Conservation (phyloP, 1,140 invertebrate species). For the Zaprionus vittiger region DNA sequence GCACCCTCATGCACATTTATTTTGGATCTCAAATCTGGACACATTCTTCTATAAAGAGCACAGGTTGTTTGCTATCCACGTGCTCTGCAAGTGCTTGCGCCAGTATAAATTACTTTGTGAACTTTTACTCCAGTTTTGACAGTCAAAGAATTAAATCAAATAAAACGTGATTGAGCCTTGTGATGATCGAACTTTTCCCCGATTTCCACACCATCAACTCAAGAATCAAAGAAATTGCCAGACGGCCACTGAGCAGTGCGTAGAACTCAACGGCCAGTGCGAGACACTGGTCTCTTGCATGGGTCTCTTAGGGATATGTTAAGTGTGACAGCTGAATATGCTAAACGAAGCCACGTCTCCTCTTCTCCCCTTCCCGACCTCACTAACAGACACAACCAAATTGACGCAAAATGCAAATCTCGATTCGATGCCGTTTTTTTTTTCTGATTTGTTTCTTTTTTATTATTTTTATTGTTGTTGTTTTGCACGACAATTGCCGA, state of each 20-base stretch:
- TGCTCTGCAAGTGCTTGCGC: slow-evolving; percentile 33
- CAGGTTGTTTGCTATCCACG: slow-evolving; percentile 53
- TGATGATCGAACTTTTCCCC: slow-evolving; percentile 74
- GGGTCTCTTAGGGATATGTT: slow-evolving; percentile 54
- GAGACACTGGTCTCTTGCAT: neutral
- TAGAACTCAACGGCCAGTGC: neutral
- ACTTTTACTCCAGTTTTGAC: slow-evolving; percentile 77
- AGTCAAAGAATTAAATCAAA: slow-evolving; percentile 68
- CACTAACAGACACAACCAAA: slow-evolving; percentile 59
- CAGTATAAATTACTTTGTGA: slow-evolving; percentile 71
- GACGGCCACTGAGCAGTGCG: neutral
- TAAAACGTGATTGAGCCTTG: slow-evolving; percentile 64
- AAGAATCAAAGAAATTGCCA: slow-evolving; percentile 19
- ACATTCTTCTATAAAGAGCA: too few relatives aligned
- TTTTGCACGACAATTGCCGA: slow-evolving; percentile 57
- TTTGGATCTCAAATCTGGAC: slow-evolving; percentile 4
- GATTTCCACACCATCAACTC: slow-evolving; percentile 61
- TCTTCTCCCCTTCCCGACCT: neutral
- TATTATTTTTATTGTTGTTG: neutral
- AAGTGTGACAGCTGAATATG: slow-evolving; percentile 69
- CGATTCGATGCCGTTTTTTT: slow-evolving; percentile 15
- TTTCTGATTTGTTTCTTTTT: neutral
- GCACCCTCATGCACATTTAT: neutral
- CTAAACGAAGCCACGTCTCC: slow-evolving; percentile 38
- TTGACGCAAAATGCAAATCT: slow-evolving; percentile 67